Percentiles rank a stretch among this genome's conserved stretches.
Evolutionary conservation across 2,797 vertebrate genomes (phyloP).

Genomic region (Passerculus sandwichensis): DNA sequence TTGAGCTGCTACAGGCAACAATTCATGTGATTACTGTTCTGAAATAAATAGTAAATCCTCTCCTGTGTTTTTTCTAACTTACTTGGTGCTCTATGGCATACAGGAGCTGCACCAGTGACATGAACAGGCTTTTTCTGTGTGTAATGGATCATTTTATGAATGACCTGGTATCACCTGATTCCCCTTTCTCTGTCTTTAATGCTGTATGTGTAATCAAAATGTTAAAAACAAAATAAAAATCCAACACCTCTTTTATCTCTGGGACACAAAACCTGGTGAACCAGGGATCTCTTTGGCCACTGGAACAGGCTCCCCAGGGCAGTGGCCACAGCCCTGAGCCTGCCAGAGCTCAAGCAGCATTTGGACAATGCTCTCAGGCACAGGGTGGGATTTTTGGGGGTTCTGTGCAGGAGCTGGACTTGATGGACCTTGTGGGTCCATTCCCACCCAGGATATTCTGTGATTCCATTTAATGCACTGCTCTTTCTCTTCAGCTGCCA

Average conservation of each 20-base stretch:
- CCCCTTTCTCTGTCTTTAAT: neutral
- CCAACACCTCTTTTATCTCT: neutral
- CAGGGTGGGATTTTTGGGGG: neutral
- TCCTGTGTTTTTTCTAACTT: too few relatives aligned
- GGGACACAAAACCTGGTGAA: neutral
- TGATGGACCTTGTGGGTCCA: neutral
- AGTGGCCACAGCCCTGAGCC: neutral
- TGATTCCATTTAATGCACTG: neutral
- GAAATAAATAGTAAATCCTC: neutral
- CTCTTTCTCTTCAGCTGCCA: neutral
- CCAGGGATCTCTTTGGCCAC: neutral
- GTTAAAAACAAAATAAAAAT: neutral
- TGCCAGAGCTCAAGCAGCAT: neutral
- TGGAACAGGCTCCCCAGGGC: neutral
- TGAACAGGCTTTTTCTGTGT: neutral
- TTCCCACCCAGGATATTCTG: neutral
- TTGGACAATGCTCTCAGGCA: neutral
- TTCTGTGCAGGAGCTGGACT: neutral
- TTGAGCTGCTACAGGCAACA: neutral
- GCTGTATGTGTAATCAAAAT: rapidly evolving
- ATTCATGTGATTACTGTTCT: neutral
- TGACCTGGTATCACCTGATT: neutral
- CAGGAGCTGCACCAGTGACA: neutral
- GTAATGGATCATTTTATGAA: neutral
- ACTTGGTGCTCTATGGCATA: neutral